A percentile compares a stretch with the other conserved stretches of the same genome.
phyloP scores from a whole-genome alignment of 1,140 invertebrate genomes.

The Penaeus chinensis region DNA sequence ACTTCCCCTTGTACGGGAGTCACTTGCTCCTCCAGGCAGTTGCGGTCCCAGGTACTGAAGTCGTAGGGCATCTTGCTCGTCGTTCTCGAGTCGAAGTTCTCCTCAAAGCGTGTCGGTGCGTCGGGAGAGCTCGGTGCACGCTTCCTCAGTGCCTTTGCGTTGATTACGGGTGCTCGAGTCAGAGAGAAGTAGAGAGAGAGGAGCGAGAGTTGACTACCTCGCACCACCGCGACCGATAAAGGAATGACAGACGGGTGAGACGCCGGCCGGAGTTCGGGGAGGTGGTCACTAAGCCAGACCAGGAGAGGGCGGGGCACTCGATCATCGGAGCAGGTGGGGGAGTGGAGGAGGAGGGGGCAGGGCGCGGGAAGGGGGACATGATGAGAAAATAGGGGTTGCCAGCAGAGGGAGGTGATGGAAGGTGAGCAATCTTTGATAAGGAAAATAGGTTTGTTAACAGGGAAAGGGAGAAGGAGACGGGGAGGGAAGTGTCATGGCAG shows the following conservation, averaged over 20 bases:
- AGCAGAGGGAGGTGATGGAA: no score
- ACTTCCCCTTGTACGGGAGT: constrained; percentile 8
- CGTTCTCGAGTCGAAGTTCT: background rate
- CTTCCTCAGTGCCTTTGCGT: background rate
- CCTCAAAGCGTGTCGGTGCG: background rate
- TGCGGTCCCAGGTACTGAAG: constrained; percentile 40
- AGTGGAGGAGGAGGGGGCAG: no score
- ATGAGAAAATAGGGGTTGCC: background rate
- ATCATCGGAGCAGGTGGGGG: background rate
- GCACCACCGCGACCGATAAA: background rate
- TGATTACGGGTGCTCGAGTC: no score
- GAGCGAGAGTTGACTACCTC: background rate
- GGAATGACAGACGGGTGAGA: background rate
- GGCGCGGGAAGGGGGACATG: no score
- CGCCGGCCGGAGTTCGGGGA: background rate
- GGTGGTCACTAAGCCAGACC: background rate
- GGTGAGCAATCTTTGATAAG: no score
- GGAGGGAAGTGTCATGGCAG: no score
- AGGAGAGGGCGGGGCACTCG: background rate
- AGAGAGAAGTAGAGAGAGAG: no score
- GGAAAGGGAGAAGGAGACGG: no score
- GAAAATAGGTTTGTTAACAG: no score
- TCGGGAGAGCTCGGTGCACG: background rate
- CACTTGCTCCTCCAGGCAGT: constrained; percentile 35
- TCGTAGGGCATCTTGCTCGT: constrained; percentile 32